These are phyloP conservation scores for Myrmecobius fasciatus DNA, from an alignment of 2,113 vertebrate genomes.

Conservation along the genomic window DNA sequence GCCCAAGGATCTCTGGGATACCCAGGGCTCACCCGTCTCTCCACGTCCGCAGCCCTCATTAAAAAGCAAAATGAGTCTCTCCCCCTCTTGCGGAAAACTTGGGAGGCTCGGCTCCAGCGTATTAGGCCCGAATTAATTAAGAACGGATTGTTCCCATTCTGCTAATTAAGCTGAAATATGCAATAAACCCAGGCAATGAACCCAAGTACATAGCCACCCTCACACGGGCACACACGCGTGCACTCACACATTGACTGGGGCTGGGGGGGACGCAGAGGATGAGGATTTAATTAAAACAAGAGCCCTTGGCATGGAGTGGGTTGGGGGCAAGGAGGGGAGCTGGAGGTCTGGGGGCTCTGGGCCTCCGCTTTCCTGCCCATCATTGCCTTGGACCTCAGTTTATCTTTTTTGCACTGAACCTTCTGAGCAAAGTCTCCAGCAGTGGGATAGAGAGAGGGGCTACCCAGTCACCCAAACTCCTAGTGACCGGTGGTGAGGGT, in stretches of 20 bases:
- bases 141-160: conserved; percentile 73
- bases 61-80: conserved; percentile 83
- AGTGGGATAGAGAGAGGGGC: not conserved
- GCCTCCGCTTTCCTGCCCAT: not conserved
- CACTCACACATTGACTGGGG: not conserved
- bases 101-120: conserved; percentile 75
- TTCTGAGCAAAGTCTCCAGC: not conserved
- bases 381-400: not conserved
- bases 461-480: not conserved
- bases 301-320: not conserved
- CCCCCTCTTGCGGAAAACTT: conserved; percentile 81
- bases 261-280: not conserved
- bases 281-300: not conserved
- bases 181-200: conserved; percentile 66
- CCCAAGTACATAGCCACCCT: not conserved
- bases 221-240: not conserved
- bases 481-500: not conserved
- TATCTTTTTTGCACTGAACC: not conserved
- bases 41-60: conserved; percentile 80
- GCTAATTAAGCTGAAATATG: conserved; percentile 79
- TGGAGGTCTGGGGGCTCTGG: not conserved
- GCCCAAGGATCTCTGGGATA: conserved; percentile 72
- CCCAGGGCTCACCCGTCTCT: conserved; percentile 5
- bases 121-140: conserved; percentile 81
- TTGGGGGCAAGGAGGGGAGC: not conserved